Evolutionary conservation across 2,888 invertebrate species (phyloP).

Genomic region (Drosophila mimica): DNA sequence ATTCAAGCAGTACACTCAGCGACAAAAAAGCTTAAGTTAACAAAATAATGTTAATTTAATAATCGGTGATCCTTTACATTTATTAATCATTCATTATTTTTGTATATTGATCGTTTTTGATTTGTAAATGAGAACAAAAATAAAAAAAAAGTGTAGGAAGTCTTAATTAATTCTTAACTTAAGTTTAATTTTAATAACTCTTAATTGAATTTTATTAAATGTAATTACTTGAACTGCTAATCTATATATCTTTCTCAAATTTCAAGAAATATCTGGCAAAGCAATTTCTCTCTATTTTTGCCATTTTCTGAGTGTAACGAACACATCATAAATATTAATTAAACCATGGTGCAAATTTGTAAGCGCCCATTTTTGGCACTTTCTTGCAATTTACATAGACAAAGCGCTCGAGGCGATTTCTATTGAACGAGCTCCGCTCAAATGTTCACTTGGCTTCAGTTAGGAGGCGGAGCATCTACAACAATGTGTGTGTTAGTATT

Average conservation of each 20-base stretch:
- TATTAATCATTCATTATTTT: neutral
- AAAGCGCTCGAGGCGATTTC: conserved; percentile 1
- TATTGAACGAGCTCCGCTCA: conserved; percentile 1
- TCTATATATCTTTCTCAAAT: neutral
- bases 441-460: conserved; percentile 33
- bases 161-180: neutral
- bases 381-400: conserved; percentile 41
- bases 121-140: neutral
- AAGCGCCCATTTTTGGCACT: conserved; percentile 67
- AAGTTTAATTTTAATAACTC: neutral
- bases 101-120: neutral
- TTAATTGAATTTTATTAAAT: neutral
- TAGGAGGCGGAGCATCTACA: conserved; percentile 61
- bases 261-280: neutral
- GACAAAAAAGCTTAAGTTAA: neutral
- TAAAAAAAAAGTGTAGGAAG: neutral
- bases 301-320: conserved; percentile 6
- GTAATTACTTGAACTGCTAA: neutral
- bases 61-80: neutral
- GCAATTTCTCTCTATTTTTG: neutral
- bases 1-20: neutral
- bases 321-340: conserved; percentile 46
- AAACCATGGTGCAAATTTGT: conserved; percentile 30
- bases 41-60: neutral
- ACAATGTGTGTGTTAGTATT: conserved; percentile 17